Evolutionary conservation across 2,888 invertebrate genomes (phyloP).

Genomic region (Lasioglossum villosulum): DNA sequence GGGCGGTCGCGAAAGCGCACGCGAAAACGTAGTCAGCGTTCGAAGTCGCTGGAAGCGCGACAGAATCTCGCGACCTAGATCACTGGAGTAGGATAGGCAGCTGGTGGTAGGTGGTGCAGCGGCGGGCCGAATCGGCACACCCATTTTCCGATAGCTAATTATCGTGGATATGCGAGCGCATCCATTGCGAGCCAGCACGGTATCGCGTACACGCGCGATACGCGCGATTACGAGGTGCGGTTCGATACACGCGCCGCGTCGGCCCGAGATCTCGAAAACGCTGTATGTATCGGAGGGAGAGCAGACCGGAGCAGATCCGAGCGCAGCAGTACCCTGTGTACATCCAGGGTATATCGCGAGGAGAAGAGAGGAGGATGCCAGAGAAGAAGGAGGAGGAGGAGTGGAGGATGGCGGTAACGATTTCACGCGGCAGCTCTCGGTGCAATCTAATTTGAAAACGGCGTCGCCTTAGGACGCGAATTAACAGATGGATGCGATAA

Average conservation of each 20-base stretch:
- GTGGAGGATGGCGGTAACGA: background rate
- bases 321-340: background rate
- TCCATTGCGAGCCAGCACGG: slow-evolving; percentile 43
- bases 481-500: slow-evolving; percentile 60
- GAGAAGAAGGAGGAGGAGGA: background rate
- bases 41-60: slow-evolving; percentile 1
- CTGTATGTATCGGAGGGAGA: background rate
- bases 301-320: background rate
- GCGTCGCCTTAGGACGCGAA: slow-evolving; percentile 55
- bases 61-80: slow-evolving; percentile 1
- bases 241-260: slow-evolving; percentile 37
- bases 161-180: slow-evolving; percentile 62
- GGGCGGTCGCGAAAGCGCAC: background rate
- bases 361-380: background rate
- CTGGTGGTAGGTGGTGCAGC: background rate
- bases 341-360: background rate
- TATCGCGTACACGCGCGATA: slow-evolving; percentile 36
- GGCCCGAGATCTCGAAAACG: background rate
- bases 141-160: slow-evolving; percentile 64
- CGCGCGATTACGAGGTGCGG: slow-evolving; percentile 28
- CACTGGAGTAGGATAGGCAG: background rate
- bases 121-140: slow-evolving; percentile 57
- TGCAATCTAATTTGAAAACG: slow-evolving; percentile 62
- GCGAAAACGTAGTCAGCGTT: background rate
- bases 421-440: slow-evolving; percentile 10